Percentiles rank a stretch among this genome's conserved stretches.
Evolutionary conservation across 1,140 invertebrate species (phyloP).

Genomic region (Rhyzopertha dominica): DNA sequence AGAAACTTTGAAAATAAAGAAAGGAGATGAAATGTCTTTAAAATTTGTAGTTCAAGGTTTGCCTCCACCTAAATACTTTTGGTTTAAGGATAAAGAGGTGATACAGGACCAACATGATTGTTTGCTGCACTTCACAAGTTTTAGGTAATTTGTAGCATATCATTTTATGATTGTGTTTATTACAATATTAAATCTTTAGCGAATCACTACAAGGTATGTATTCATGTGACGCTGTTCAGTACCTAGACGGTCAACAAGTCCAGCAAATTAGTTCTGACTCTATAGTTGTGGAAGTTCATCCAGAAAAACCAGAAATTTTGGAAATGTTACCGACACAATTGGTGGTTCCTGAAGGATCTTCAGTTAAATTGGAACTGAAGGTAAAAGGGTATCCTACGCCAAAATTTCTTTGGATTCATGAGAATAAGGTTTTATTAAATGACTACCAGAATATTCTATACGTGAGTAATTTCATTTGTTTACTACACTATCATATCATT

Average conservation of each 20-base stretch:
- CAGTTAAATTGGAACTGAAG: neutral
- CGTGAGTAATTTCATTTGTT: neutral
- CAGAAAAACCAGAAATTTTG: neutral
- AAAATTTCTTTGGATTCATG: conserved; percentile 2
- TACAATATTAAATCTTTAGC: no score
- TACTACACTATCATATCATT: no score
- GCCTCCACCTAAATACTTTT: conserved; percentile 3
- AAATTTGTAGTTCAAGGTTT: conserved; percentile 6
- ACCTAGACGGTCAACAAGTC: no score
- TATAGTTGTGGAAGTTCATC: conserved; percentile 1
- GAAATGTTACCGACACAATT: neutral
- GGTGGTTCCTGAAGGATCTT: neutral
- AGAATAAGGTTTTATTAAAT: conserved; percentile 1
- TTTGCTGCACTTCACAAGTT: neutral
- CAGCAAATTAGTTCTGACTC: neutral
- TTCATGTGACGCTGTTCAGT: no score
- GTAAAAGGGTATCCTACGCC: conserved; percentile 2
- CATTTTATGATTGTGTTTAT: no score
- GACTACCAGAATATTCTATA: neutral
- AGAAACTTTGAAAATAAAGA: no score
- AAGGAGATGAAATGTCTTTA: neutral
- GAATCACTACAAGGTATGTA: no score
- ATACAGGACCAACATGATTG: neutral
- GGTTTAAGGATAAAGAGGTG: conserved; percentile 5
- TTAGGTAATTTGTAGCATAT: conserved; percentile 1